Evolutionary conservation across 2,113 vertebrate species (phyloP).

Genomic region (Pseudonaja textilis): DNA sequence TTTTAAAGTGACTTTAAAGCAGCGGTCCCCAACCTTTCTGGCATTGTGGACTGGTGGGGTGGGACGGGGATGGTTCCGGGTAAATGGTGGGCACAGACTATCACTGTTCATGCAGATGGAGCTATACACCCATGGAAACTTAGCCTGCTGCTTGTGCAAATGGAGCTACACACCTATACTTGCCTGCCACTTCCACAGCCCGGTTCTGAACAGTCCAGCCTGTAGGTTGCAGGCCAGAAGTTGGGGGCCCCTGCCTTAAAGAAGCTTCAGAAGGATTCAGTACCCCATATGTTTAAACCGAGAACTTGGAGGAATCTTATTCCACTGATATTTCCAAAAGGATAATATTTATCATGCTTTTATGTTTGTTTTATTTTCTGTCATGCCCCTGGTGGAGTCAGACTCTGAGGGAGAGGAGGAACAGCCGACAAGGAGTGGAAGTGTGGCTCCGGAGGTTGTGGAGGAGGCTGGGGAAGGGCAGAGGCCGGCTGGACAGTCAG

Average conservation of each 20-base stretch:
- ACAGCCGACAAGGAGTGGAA: too few species aligned
- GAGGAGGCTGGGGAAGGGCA: too few species aligned
- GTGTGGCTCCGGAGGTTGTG: too few species aligned
- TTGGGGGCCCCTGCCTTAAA: background rate
- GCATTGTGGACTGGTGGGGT: accelerated
- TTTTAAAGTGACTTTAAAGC: background rate
- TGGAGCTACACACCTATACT: background rate
- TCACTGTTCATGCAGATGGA: background rate
- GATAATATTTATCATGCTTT: background rate
- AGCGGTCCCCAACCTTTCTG: background rate
- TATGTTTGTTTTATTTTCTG: background rate
- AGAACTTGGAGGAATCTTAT: background rate
- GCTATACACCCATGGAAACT: background rate
- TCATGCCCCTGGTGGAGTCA: too few species aligned
- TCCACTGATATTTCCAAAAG: background rate
- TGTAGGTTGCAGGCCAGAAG: background rate
- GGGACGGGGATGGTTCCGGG: background rate
- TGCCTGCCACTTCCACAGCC: background rate
- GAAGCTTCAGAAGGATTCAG: background rate
- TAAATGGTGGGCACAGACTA: background rate
- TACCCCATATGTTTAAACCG: background rate
- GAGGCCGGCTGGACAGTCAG: too few species aligned
- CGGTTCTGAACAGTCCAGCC: background rate
- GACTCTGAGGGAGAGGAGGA: too few species aligned
- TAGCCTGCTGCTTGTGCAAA: too few species aligned